Evolutionary conservation across 1,140 invertebrate species (phyloP).

Genomic region (Pseudomyrmex cubaensis): DNA sequence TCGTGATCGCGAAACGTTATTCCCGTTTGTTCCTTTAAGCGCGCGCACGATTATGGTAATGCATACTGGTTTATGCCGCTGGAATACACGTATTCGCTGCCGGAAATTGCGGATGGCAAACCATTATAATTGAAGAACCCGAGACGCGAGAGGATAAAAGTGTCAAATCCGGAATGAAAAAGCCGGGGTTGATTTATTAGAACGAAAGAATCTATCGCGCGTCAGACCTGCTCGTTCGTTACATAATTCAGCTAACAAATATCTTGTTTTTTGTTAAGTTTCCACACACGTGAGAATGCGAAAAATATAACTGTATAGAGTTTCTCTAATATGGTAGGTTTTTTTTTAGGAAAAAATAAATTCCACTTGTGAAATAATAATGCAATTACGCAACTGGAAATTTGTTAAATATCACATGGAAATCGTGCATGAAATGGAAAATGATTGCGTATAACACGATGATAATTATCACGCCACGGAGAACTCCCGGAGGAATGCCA

Average conservation of each 20-base stretch:
- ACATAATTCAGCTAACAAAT: neutral
- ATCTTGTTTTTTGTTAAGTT: neutral
- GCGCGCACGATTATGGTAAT: slow-evolving; percentile 40
- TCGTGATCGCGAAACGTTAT: slow-evolving; percentile 55
- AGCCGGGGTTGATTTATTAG: neutral
- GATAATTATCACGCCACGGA: neutral
- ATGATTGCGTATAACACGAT: neutral
- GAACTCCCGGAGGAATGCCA: neutral
- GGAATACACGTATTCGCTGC: slow-evolving; percentile 33
- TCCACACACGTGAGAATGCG: too few relatives aligned
- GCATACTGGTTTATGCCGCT: slow-evolving; percentile 35
- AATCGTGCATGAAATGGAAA: neutral
- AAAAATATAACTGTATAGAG: neutral
- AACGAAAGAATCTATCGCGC: neutral
- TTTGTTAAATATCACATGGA: too few relatives aligned
- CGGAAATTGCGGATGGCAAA: slow-evolving; percentile 39
- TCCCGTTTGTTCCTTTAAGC: slow-evolving; percentile 47
- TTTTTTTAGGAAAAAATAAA: neutral
- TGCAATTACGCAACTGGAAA: too few relatives aligned
- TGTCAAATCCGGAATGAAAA: neutral
- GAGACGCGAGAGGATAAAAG: neutral
- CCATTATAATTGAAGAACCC: slow-evolving; percentile 37
- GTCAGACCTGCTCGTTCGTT: neutral
- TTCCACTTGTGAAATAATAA: too few relatives aligned
- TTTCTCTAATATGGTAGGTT: neutral